phyloP scores from a whole-genome alignment of 2,113 vertebrate species.

The Mus pahari region DNA sequence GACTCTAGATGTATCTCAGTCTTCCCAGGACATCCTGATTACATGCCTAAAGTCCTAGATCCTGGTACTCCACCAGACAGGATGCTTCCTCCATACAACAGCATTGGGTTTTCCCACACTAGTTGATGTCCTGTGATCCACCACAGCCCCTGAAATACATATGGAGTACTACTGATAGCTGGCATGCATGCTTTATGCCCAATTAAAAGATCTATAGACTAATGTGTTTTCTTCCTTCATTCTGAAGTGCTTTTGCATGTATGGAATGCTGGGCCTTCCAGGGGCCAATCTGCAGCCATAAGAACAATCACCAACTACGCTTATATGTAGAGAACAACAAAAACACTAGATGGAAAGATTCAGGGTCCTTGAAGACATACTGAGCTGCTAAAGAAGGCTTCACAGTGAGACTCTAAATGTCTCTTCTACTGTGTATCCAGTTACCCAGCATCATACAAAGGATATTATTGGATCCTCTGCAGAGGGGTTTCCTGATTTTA shows the following conservation, averaged over 20 bases:
- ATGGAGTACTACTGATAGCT: too few species aligned
- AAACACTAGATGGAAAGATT: not conserved
- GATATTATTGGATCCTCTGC: not conserved
- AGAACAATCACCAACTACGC: not conserved
- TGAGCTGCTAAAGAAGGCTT: not conserved
- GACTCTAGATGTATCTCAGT: not conserved
- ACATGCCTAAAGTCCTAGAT: not conserved
- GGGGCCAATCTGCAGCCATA: not conserved
- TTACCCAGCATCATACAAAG: too few species aligned
- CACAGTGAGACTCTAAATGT: fast-evolving
- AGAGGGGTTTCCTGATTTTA: not conserved
- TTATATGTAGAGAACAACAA: not conserved
- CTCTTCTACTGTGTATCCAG: not conserved
- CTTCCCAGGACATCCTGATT: not conserved
- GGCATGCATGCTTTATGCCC: not conserved
- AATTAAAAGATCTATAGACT: not conserved
- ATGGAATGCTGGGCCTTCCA: not conserved
- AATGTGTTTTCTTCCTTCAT: not conserved
- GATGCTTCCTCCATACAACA: too few species aligned
- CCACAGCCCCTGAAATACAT: too few species aligned
- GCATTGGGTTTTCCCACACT: not conserved
- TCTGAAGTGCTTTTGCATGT: not conserved
- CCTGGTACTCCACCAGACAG: too few species aligned
- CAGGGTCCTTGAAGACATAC: too few species aligned
- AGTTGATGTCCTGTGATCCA: not conserved